Conservation (phyloP, 1,140 invertebrate genomes). For the Neuroterus valhalla region DNA sequence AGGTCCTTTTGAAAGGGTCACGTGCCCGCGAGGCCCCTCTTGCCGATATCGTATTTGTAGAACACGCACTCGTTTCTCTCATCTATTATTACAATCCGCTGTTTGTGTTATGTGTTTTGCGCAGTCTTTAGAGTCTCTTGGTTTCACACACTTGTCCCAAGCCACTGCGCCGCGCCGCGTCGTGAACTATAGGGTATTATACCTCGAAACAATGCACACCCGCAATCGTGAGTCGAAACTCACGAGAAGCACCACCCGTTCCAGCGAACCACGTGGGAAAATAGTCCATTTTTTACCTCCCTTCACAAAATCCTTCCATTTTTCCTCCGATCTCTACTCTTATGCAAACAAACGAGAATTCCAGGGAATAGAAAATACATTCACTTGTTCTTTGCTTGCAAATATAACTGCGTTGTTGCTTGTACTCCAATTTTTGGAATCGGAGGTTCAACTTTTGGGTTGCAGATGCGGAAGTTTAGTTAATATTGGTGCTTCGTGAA, state of each 20-base stretch:
- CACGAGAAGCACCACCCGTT: conserved; percentile 53
- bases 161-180: conserved; percentile 42
- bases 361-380: no score
- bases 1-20: conserved; percentile 65
- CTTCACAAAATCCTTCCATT: no score
- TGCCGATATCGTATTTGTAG: conserved; percentile 71
- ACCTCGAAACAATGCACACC: conserved; percentile 63
- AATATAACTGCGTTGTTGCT: no score
- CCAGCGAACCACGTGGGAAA: conserved; percentile 65
- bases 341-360: no score
- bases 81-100: conserved; percentile 70
- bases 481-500: no score
- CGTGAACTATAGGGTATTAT: conserved; percentile 54
- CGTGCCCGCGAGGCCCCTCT: conserved; percentile 62
- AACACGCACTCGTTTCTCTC: conserved; percentile 62
- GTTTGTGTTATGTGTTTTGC: conserved; percentile 64
- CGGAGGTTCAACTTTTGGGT: no score
- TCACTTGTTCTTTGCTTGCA: no score
- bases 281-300: background rate
- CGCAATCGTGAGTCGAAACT: conserved; percentile 49
- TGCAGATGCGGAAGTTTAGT: no score
- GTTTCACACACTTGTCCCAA: conserved; percentile 66
- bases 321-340: no score
- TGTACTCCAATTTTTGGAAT: no score
- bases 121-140: conserved; percentile 59